Conservation (phyloP, 2,113 vertebrate genomes). For the Passer montanus region DNA sequence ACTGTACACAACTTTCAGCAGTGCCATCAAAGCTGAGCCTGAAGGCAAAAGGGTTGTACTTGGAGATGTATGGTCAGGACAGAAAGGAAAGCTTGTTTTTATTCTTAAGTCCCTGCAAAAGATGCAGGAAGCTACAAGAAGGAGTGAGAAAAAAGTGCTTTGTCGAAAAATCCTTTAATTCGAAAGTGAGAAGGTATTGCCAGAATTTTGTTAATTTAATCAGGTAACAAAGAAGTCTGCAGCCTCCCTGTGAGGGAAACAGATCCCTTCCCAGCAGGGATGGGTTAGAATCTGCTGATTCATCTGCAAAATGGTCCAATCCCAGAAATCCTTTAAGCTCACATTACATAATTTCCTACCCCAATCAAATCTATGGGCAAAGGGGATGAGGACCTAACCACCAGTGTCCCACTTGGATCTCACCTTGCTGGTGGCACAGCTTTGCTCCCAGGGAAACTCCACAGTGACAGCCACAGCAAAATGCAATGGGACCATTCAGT, state of each 20-base stretch:
- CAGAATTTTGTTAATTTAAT: background rate
- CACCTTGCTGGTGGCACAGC: background rate
- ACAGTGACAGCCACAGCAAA: accelerated
- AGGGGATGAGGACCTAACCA: background rate
- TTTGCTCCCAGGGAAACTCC: background rate
- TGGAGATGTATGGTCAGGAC: background rate
- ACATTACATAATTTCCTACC: background rate
- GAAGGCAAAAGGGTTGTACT: background rate
- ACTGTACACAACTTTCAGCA: background rate
- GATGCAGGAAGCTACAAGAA: background rate
- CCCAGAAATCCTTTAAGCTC: background rate
- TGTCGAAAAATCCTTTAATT: background rate
- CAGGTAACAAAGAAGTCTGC: background rate
- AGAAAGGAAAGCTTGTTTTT: background rate
- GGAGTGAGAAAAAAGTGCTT: background rate
- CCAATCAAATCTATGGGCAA: background rate
- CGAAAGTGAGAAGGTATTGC: background rate
- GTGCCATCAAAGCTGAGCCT: background rate
- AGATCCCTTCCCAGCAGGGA: constrained; percentile 55
- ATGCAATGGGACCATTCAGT: accelerated
- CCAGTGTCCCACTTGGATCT: background rate
- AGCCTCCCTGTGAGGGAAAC: constrained; percentile 28
- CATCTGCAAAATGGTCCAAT: constrained; percentile 4
- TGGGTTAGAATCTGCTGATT: constrained; percentile 54
- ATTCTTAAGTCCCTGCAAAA: background rate